A percentile compares a stretch with the other conserved stretches of the same genome.
These are phyloP conservation scores for Choristoneura rosaceana DNA, from an alignment of 2,888 invertebrate genomes.

Conservation along the genomic window DNA sequence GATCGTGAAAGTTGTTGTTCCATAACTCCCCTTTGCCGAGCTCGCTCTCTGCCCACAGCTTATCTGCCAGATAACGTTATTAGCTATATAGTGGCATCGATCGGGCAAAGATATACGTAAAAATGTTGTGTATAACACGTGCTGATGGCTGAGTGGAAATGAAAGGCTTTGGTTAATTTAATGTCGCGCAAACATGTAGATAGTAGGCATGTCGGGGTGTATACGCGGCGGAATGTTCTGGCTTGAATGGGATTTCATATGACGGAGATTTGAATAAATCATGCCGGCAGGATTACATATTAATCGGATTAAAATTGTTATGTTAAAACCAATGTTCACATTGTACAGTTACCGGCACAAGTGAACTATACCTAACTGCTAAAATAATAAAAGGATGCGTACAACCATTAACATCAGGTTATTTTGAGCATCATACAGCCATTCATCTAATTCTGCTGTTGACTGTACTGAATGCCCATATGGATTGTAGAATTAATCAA, in stretches of 20 bases:
- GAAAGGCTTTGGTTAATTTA: conserved; percentile 33
- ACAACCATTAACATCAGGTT: too few relatives aligned
- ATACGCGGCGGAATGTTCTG: conserved; percentile 9
- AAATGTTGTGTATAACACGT: conserved; percentile 21
- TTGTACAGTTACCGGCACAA: too few relatives aligned
- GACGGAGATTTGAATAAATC: conserved; percentile 10
- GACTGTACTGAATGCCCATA: too few relatives aligned
- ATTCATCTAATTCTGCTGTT: too few relatives aligned
- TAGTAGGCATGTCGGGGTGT: not conserved
- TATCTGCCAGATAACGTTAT: conserved; percentile 81
- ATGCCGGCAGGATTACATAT: not conserved
- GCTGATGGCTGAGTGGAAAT: conserved; percentile 19
- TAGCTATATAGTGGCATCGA: conserved; percentile 75
- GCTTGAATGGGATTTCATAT: not conserved
- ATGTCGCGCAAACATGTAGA: conserved; percentile 21
- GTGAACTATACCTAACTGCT: too few relatives aligned
- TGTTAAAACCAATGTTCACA: not conserved
- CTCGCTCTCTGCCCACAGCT: conserved; percentile 70
- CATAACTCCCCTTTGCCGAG: conserved; percentile 59
- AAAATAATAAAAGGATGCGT: too few relatives aligned
- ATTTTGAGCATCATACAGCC: too few relatives aligned
- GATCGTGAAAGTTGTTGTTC: conserved; percentile 47
- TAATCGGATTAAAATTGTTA: not conserved
- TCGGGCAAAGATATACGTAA: conserved; percentile 56
- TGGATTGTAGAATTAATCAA: too few relatives aligned